Base-by-base conservation (phyloP, 2,888 invertebrate genomes). In the Eristalis arbustorum region DNA sequence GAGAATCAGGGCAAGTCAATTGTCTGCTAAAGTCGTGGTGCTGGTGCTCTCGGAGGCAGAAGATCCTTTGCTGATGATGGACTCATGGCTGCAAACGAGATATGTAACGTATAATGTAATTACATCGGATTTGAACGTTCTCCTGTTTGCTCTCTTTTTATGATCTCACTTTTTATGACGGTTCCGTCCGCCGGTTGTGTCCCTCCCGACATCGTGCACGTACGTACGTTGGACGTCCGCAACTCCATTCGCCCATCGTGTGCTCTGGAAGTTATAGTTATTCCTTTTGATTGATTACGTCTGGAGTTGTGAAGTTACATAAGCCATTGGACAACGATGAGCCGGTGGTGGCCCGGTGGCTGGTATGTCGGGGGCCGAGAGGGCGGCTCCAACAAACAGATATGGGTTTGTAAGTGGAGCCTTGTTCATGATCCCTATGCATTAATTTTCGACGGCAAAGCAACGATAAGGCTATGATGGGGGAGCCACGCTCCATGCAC, bases 251-350 rank as follows among this genome's bases (percentile, higher is more conserved):
- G 31, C 31, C 31, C 31, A 8, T 31, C 31, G 31, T 31, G 31
- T 31, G 31, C 31, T 31, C 71, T 59, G 42, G 66, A 67, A 72
- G 40, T 68, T 67, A 72, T 67, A 72, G 76, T 72, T 76, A 67
- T 76, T 82, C 59, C 57, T 37, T 83, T 59, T 77, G 83, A 83
- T 83, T 68, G 77, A 83, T 73, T 77, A 34, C 28, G 83, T 77
- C 72, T 73, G 72, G 67, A 61, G 68, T 64, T 75, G 49, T 66
- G 31, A 57, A 71, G 63, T 64, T 63, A 71, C 31, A 61, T 42
- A 76, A 40, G 59, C 66, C 28, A 34, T 25, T 28, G 25, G 25
- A 59, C 59, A 59, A 13, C 23, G 59, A 49, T 49, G 49, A 49
- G 49, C 49, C 18, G 49, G 8, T 6, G 8, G 8, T 5, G 18